phyloP scores from a whole-genome alignment of 2,888 invertebrate genomes.

The Agrochola macilenta region DNA sequence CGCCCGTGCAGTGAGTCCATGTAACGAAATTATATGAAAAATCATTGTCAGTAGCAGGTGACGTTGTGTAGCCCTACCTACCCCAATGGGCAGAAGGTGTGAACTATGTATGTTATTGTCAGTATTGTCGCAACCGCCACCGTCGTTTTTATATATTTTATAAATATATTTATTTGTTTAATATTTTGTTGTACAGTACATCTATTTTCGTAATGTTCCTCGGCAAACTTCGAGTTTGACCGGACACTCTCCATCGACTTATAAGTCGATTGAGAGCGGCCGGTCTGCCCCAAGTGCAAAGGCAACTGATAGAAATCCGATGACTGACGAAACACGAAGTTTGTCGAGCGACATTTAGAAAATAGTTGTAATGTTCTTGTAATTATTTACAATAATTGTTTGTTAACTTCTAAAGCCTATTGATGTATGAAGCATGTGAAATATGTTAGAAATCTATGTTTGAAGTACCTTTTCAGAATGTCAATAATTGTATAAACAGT shows the following conservation, averaged over 20 bases:
- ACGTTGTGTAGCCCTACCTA: background rate
- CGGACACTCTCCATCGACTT: too few species aligned
- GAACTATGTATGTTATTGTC: slow-evolving; percentile 60
- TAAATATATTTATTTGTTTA: background rate
- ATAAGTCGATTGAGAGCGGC: too few species aligned
- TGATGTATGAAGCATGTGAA: slow-evolving; percentile 22
- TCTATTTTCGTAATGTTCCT: too few species aligned
- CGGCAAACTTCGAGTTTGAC: too few species aligned
- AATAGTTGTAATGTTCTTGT: too few species aligned
- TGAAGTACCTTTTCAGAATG: background rate
- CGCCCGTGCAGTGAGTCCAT: slow-evolving; percentile 69
- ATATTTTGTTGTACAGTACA: slow-evolving; percentile 45
- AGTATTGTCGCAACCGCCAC: slow-evolving; percentile 69
- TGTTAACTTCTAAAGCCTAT: slow-evolving; percentile 40
- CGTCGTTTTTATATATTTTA: slow-evolving; percentile 39
- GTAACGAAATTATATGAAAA: slow-evolving; percentile 29
- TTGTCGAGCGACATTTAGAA: too few species aligned
- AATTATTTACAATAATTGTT: slow-evolving; percentile 32
- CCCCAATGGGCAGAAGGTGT: background rate
- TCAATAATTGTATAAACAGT: background rate
- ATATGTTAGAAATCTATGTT: background rate
- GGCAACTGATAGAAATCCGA: too few species aligned
- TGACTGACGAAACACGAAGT: background rate
- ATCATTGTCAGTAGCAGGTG: slow-evolving; percentile 70
- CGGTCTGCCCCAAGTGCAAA: too few species aligned